Conservation (phyloP, 1,140 invertebrate species). For the Achatina immaculata region DNA sequence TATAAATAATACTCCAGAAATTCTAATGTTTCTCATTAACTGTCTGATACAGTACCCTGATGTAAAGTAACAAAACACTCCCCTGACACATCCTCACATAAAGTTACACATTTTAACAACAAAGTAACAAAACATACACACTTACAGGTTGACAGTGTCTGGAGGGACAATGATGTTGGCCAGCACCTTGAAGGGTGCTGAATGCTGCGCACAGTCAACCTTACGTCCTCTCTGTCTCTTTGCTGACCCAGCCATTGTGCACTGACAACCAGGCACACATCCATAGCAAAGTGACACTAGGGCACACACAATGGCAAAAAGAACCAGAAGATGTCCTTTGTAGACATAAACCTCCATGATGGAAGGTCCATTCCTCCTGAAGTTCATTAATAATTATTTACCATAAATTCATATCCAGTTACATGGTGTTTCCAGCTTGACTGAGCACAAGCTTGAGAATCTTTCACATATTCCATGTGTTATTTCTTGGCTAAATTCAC, state of each 20-base stretch:
- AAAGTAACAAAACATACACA: constrained; percentile 25
- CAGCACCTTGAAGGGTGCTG: constrained; percentile 41
- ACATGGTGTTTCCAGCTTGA: background rate
- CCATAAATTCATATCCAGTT: background rate
- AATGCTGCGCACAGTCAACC: constrained; percentile 45
- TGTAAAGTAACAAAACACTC: too few species aligned
- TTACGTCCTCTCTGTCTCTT: constrained; percentile 45
- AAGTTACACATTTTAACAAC: background rate
- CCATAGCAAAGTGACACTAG: constrained; percentile 20
- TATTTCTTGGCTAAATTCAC: too few species aligned
- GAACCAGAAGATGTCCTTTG: constrained; percentile 1
- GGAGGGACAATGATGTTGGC: constrained; percentile 41
- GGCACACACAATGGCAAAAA: background rate
- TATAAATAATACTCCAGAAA: too few species aligned
- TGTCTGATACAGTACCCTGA: too few species aligned
- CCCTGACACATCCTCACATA: too few species aligned
- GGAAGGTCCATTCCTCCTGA: background rate
- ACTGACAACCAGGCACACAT: constrained; percentile 47
- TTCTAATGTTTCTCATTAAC: too few species aligned
- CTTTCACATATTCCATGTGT: constrained; percentile 1
- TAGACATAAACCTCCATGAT: background rate
- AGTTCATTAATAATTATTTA: constrained; percentile 2
- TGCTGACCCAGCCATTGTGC: constrained; percentile 42
- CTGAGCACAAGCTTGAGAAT: background rate
- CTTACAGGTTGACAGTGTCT: constrained; percentile 49